These are phyloP conservation scores for Tachuris rubrigastra DNA, from an alignment of 2,113 vertebrate genomes.

Conservation along the genomic window DNA sequence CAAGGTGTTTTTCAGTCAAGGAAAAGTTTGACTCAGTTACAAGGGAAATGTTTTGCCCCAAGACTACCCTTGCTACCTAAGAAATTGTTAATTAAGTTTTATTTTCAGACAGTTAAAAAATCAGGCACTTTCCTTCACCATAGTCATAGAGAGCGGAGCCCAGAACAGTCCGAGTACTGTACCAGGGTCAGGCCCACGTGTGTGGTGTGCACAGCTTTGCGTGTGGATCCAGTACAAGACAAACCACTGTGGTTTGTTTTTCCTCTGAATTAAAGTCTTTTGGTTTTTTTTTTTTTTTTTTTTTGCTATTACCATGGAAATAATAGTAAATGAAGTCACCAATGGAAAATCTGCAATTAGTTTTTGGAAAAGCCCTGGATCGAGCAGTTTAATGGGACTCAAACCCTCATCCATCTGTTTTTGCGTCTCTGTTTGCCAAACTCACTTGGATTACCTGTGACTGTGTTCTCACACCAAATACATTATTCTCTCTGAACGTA, in stretches of 20 bases:
- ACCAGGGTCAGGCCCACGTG: neutral
- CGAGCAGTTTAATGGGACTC: neutral
- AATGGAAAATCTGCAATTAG: constrained; percentile 1
- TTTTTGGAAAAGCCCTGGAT: neutral
- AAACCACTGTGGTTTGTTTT: neutral
- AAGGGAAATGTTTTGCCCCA: neutral
- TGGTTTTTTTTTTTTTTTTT: neutral
- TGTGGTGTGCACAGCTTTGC: rapidly evolving
- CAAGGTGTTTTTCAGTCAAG: neutral
- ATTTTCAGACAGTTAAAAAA: neutral
- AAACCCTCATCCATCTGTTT: neutral
- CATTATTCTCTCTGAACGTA: neutral
- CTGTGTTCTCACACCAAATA: neutral
- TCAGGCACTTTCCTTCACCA: neutral
- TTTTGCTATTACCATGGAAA: neutral
- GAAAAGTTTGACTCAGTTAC: neutral
- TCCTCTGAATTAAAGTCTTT: neutral
- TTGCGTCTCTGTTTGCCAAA: neutral
- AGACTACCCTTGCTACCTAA: neutral
- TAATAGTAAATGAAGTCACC: neutral
- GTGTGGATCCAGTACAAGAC: neutral
- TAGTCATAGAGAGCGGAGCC: rapidly evolving
- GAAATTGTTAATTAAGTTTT: neutral
- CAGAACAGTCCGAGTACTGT: neutral
- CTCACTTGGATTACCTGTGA: constrained; percentile 28